These are phyloP conservation scores for Drosophila mojavensis DNA, from an alignment of 1,140 invertebrate species.

Conservation along the genomic window DNA sequence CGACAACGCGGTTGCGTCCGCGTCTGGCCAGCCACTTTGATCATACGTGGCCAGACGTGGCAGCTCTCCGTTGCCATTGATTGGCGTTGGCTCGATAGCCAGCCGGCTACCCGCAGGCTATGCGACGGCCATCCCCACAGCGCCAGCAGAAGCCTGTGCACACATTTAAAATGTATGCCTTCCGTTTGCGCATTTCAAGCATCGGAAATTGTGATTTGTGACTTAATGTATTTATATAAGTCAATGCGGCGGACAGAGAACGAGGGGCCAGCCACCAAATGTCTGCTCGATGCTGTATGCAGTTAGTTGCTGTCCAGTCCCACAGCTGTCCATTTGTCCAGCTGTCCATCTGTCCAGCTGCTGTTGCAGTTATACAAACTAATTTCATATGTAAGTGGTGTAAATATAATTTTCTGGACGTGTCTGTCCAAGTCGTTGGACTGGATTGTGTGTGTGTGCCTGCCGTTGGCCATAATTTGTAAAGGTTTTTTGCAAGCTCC, in stretches of 20 bases:
- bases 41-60: slow-evolving; percentile 19
- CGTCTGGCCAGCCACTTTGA: slow-evolving; percentile 48
- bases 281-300: slow-evolving; percentile 29
- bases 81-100: slow-evolving; percentile 67
- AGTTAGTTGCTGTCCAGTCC: slow-evolving; percentile 19
- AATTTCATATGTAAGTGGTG: slow-evolving; percentile 82
- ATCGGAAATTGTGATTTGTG: slow-evolving; percentile 82
- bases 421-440: slow-evolving; percentile 26
- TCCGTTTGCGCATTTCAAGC: slow-evolving; percentile 82
- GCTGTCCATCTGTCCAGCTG: slow-evolving; percentile 19
- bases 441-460: not conserved
- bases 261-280: slow-evolving; percentile 12
- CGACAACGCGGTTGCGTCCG: slow-evolving; percentile 36
- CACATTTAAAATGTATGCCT: slow-evolving; percentile 78
- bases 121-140: slow-evolving; percentile 1
- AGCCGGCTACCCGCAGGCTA: slow-evolving; percentile 55
- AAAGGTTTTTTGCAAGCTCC: slow-evolving; percentile 53
- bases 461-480: slow-evolving; percentile 71
- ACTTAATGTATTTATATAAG: slow-evolving; percentile 83
- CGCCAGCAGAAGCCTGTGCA: slow-evolving; percentile 22
- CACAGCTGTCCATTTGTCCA: not conserved
- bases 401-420: slow-evolving; percentile 80
- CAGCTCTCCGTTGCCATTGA: slow-evolving; percentile 69
- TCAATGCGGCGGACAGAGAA: slow-evolving; percentile 39
- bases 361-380: slow-evolving; percentile 73